Conservation (phyloP, 1,140 invertebrate genomes). For the Fopius arisanus region DNA sequence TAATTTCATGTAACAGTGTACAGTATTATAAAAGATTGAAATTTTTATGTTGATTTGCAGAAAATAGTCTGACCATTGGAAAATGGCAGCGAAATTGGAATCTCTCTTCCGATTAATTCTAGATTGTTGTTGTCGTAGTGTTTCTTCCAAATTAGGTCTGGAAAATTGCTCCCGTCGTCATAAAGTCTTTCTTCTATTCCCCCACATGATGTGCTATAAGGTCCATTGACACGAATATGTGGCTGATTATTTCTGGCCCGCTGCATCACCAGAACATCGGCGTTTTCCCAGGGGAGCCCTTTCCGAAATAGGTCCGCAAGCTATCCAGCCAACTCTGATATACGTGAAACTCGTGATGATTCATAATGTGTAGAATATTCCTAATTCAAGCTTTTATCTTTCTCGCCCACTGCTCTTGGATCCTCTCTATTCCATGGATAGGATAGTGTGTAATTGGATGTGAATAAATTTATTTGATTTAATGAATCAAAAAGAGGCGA, state of each 20-base stretch:
- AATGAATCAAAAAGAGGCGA: no score
- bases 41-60: not conserved
- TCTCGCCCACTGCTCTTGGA: not conserved
- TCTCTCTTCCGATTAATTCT: no score
- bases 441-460: no score
- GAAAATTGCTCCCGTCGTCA: slow-evolving; percentile 7
- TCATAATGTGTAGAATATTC: not conserved
- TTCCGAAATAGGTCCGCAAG: slow-evolving; percentile 47
- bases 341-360: not conserved
- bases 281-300: slow-evolving; percentile 37
- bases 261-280: slow-evolving; percentile 51
- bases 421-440: no score
- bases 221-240: slow-evolving; percentile 51
- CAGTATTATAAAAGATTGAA: no score
- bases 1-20: no score
- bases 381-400: not conserved
- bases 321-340: not conserved
- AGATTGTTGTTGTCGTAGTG: not conserved
- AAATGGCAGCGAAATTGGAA: no score
- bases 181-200: not conserved
- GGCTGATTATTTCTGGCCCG: slow-evolving; percentile 51
- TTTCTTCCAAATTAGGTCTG: not conserved
- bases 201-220: slow-evolving; percentile 33
- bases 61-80: no score
- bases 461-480: no score